These are phyloP conservation scores for Hyposoter dolosus DNA, from an alignment of 2,888 invertebrate species.

Conservation along the genomic window DNA sequence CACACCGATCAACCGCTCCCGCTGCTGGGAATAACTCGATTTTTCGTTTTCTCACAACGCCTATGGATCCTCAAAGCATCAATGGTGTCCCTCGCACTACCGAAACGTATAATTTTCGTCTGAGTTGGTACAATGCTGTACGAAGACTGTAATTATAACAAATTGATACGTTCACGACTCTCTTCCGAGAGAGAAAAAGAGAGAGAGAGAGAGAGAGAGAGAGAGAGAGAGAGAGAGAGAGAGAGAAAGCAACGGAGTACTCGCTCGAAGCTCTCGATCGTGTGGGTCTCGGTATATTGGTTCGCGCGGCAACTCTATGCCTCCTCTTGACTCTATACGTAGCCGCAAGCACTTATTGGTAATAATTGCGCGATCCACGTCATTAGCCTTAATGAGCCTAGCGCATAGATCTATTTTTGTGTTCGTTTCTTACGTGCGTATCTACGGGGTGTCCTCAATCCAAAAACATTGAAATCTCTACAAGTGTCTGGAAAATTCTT, in stretches of 20 bases:
- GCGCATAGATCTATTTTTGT: constrained; percentile 31
- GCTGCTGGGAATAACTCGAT: constrained; percentile 23
- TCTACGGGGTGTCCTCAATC: constrained; percentile 25
- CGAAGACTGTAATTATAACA: constrained; percentile 79
- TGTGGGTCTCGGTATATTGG: constrained; percentile 32
- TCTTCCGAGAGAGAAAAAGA: background rate
- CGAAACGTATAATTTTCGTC: constrained; percentile 77
- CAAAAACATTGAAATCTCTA: background rate
- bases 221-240: background rate
- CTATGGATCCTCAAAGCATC: constrained; percentile 47
- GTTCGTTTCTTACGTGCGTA: background rate
- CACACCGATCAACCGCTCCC: background rate
- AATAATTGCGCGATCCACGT: constrained; percentile 78
- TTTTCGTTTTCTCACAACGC: constrained; percentile 56
- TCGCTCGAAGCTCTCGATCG: background rate
- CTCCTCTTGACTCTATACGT: constrained; percentile 28
- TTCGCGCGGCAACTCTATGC: constrained; percentile 38
- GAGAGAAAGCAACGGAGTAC: background rate
- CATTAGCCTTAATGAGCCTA: constrained; percentile 81
- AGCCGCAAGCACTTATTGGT: constrained; percentile 73
- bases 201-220: constrained; percentile 2
- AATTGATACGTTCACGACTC: constrained; percentile 79
- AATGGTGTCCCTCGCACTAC: constrained; percentile 63
- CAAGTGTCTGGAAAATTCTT: background rate
- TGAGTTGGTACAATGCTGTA: constrained; percentile 71